phyloP scores from a whole-genome alignment of 2,113 vertebrate genomes.

The Apeltes quadracus region DNA sequence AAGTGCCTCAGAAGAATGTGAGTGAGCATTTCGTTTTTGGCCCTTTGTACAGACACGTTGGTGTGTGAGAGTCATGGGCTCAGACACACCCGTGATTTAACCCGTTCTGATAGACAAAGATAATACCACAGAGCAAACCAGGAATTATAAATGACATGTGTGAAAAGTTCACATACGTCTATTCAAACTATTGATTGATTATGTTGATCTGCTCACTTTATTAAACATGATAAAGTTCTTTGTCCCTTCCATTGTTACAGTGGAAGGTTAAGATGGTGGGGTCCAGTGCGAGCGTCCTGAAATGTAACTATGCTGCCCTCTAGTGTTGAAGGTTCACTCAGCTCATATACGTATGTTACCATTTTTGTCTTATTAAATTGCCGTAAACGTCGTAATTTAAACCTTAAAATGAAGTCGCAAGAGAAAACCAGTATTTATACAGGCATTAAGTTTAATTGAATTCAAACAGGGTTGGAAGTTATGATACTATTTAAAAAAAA shows the following conservation, averaged over 20 bases:
- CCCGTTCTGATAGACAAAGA: neutral
- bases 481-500: constrained; percentile 62
- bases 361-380: neutral
- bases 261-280: neutral
- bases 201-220: neutral
- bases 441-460: constrained; percentile 78
- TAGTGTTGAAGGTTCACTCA: constrained; percentile 30
- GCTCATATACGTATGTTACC: neutral
- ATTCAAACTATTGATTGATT: neutral
- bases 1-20: neutral
- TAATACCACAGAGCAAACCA: neutral
- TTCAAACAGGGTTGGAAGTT: constrained; percentile 61
- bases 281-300: neutral
- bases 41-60: neutral
- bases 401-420: neutral
- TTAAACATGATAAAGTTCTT: neutral
- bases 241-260: constrained; percentile 10
- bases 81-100: constrained; percentile 1
- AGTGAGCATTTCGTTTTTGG: neutral
- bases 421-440: constrained; percentile 33
- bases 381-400: no score
- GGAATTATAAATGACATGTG: neutral
- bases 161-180: neutral
- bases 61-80: neutral
- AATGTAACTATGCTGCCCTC: constrained; percentile 10